These are phyloP conservation scores for Ceramica pisi DNA, from an alignment of 2,888 invertebrate genomes.

Conservation along the genomic window DNA sequence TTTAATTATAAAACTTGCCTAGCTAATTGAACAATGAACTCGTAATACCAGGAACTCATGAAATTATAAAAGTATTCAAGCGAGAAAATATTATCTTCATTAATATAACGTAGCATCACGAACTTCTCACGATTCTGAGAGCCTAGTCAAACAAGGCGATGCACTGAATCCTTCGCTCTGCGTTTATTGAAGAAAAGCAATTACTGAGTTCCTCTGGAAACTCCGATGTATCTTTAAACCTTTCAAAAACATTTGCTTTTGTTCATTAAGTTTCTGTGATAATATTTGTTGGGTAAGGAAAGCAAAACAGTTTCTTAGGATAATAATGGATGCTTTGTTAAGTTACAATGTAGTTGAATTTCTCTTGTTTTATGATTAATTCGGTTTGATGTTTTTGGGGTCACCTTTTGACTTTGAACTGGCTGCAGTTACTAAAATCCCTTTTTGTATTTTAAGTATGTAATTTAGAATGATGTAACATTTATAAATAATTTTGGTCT, in stretches of 20 bases:
- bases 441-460: not conserved
- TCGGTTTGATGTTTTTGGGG: constrained; percentile 7
- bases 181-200: constrained; percentile 55
- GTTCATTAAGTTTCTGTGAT: constrained; percentile 31
- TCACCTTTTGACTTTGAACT: not conserved
- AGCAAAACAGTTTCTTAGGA: constrained; percentile 9
- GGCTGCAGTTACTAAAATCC: not conserved
- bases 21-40: constrained; percentile 38
- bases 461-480: too few relatives aligned
- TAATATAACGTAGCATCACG: constrained; percentile 13
- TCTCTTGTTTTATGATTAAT: constrained; percentile 10
- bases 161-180: constrained; percentile 29
- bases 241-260: constrained; percentile 42
- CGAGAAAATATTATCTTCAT: constrained; percentile 42
- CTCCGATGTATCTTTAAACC: constrained; percentile 34
- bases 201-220: constrained; percentile 43
- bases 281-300: constrained; percentile 24
- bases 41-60: constrained; percentile 26
- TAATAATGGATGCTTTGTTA: constrained; percentile 8
- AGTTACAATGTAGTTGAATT: constrained; percentile 3
- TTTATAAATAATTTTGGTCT: not conserved
- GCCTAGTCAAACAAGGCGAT: constrained; percentile 47
- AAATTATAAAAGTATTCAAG: constrained; percentile 42
- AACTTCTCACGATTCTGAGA: constrained; percentile 30
- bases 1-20: constrained; percentile 43